phyloP scores from a whole-genome alignment of 2,888 invertebrate genomes.

The Leistus spinibarbis region DNA sequence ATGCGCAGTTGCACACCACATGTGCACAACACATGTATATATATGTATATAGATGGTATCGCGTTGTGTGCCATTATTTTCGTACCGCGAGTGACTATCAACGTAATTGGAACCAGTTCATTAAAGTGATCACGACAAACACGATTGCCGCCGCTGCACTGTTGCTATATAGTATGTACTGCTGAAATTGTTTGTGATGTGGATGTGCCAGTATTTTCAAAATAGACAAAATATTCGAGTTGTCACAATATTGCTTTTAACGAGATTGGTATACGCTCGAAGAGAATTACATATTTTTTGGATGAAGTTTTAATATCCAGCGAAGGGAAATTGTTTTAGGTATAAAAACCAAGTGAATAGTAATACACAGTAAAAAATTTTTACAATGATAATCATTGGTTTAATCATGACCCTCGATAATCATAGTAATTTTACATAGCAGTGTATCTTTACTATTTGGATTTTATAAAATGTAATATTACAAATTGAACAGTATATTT shows the following conservation, averaged over 20 bases:
- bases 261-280: no score
- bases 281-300: no score
- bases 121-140: constrained; percentile 16
- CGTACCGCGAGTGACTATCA: constrained; percentile 11
- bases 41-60: neutral
- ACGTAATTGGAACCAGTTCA: constrained; percentile 21
- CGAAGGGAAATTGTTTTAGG: no score
- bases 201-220: neutral
- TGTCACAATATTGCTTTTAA: neutral
- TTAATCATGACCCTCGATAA: no score
- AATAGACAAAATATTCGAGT: neutral
- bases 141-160: neutral
- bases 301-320: no score
- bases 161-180: neutral
- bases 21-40: neutral
- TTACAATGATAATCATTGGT: no score
- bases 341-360: no score
- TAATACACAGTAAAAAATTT: no score
- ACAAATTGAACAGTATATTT: no score
- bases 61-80: constrained; percentile 2
- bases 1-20: neutral
- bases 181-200: neutral
- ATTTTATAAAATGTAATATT: no score
- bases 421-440: no score
- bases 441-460: no score